Evolutionary conservation across 2,797 vertebrate genomes (phyloP).

Genomic region (Lepilemur septentrionalis): DNA sequence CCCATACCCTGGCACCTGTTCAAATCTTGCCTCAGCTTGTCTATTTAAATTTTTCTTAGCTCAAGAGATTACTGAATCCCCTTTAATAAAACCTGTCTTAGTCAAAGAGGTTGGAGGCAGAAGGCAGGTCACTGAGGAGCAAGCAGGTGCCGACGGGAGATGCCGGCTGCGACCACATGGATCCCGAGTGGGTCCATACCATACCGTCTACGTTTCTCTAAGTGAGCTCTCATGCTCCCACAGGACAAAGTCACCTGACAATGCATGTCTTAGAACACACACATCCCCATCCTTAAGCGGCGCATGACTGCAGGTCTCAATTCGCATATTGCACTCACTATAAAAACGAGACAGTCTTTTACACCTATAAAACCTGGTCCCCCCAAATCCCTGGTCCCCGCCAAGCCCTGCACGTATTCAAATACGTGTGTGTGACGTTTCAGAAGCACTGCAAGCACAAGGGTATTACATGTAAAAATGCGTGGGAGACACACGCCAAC

Average conservation of each 20-base stretch:
- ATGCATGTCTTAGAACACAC: too few relatives aligned
- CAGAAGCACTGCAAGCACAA: background rate
- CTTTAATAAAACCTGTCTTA: background rate
- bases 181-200: too few relatives aligned
- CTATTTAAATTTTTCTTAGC: background rate
- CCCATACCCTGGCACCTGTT: background rate
- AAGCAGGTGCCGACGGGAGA: background rate
- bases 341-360: too few relatives aligned
- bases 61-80: background rate
- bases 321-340: too few relatives aligned
- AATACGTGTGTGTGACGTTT: background rate
- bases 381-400: too few relatives aligned
- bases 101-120: background rate
- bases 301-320: too few relatives aligned
- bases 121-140: background rate
- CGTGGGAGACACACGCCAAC: background rate
- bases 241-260: too few relatives aligned
- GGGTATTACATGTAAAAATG: background rate
- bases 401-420: background rate
- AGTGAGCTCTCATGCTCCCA: too few relatives aligned
- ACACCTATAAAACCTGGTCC: too few relatives aligned
- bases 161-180: background rate
- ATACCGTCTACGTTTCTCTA: too few relatives aligned
- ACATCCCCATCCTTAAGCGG: too few relatives aligned
- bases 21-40: background rate